Conservation (phyloP, 2,113 vertebrate genomes). For the Atractosteus spatula region DNA sequence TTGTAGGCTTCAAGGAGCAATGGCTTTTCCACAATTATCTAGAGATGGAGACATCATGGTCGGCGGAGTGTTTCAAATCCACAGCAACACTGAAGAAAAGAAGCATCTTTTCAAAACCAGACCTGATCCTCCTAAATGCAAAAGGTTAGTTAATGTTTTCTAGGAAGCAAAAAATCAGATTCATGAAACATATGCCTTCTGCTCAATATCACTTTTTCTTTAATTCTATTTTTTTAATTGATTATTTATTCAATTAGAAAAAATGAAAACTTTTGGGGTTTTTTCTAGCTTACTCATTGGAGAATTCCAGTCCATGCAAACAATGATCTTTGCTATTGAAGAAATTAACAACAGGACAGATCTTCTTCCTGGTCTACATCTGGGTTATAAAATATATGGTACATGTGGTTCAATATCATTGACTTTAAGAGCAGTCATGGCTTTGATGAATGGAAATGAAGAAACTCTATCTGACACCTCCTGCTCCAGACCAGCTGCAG, state of each 20-base stretch:
- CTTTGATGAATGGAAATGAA: slow-evolving; percentile 17
- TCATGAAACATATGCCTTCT: no score
- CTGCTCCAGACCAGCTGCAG: slow-evolving; percentile 12
- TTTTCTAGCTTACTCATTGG: no score
- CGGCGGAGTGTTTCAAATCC: slow-evolving; percentile 2
- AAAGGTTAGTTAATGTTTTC: slow-evolving; percentile 4
- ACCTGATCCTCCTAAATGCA: not conserved
- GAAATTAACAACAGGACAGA: not conserved
- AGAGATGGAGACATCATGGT: slow-evolving; percentile 8
- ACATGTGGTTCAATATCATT: slow-evolving; percentile 9
- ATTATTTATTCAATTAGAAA: no score
- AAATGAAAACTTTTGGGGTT: no score
- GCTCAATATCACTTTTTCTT: no score
- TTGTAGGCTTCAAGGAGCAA: not conserved
- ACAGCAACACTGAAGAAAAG: not conserved
- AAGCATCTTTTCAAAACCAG: not conserved
- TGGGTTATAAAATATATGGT: slow-evolving; percentile 19
- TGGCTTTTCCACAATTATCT: not conserved
- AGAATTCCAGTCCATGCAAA: no score
- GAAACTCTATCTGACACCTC: slow-evolving; percentile 8
- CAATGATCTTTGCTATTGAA: no score
- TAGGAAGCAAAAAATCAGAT: no score
- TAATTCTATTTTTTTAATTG: no score
- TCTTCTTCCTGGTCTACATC: slow-evolving; percentile 1
- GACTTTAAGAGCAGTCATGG: slow-evolving; percentile 10